These are phyloP conservation scores for Nipponacmea schrenckii DNA, from an alignment of 2,888 invertebrate species.

Conservation along the genomic window DNA sequence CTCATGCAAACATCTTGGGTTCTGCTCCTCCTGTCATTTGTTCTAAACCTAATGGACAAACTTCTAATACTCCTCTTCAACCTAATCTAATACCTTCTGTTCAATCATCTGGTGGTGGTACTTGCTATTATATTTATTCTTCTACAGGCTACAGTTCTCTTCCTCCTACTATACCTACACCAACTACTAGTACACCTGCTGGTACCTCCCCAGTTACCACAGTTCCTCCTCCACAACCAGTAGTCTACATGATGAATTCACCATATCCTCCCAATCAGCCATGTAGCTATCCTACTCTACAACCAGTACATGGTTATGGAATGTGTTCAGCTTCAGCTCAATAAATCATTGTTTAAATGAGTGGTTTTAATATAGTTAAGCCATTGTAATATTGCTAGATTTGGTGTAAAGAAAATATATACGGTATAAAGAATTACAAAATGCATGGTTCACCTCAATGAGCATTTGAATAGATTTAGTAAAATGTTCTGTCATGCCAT, in stretches of 20 bases:
- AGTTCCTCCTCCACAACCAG: conserved; percentile 24
- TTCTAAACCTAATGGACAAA: neutral
- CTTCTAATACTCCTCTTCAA: neutral
- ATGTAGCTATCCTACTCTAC: conserved; percentile 11
- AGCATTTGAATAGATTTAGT: too few relatives aligned
- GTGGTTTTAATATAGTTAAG: neutral
- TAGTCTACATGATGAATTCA: conserved; percentile 35
- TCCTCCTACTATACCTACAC: conserved; percentile 19
- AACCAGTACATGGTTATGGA: conserved; percentile 9
- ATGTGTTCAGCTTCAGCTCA: conserved; percentile 14
- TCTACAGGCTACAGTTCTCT: conserved; percentile 36
- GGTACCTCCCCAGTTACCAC: conserved; percentile 7
- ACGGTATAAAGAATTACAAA: too few relatives aligned
- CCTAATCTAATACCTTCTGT: neutral
- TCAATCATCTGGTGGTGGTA: conserved; percentile 23
- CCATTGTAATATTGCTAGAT: too few relatives aligned
- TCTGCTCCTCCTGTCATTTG: neutral
- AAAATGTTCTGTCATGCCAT: too few relatives aligned
- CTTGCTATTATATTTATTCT: conserved; percentile 38
- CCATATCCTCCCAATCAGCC: conserved; percentile 13
- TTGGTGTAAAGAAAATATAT: too few relatives aligned
- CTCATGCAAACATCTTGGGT: conserved; percentile 8
- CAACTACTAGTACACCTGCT: conserved; percentile 17
- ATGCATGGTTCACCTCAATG: too few relatives aligned
- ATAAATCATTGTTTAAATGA: conserved; percentile 1